Evolutionary conservation across 2,888 invertebrate genomes (phyloP), one percentile per base, ranked within the genome.

Genomic region (Unio pictorum): DNA sequence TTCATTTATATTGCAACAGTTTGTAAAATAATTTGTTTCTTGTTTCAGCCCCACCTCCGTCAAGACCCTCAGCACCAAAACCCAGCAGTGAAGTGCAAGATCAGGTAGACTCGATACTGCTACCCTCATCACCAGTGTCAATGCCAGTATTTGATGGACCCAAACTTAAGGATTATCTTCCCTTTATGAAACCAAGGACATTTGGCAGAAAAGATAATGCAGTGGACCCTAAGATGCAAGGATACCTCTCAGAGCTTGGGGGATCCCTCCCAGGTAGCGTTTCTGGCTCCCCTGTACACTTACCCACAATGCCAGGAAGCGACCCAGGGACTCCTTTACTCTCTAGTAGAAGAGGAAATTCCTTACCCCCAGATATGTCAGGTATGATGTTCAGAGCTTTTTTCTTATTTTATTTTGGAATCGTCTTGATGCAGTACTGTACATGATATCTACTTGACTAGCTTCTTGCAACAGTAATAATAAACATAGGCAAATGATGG

Each of bases 101-200:
- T 60, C 59, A 54, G n/a, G 45, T 60, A 4, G 59, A 64, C 7
- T 34, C 67, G 45, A 69, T 66, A 61, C 30, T 61, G 20, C 58
- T 58, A 66, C 55, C 58, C 20, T 55, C 66, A 30, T 60, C 68
- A 20, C 74, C 74, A 20, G 67, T 71, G 11, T 34, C 76, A 15
- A 67, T 79, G 18, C 76, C 81, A 54, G 77, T 79, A 34, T 85
- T 86, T 80, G 86, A 87, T 71, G 86, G 93, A 1, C 93, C 95
- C 26, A 97, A 96, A 87, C 91, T 97, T 56, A 96, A 96, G 86
- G 97, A 98, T 90, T 97, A 95, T 89, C 91, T 97, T 67, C 95
- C 95, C 0, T 94, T 93, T 70, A 94, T 94, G 93, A 94, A 94
- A 77, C 88, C 90, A 45, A 82, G 82, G 64, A 87, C 87, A 30